Conservation (phyloP, 2,888 invertebrate species). For the Alitta virens region DNA sequence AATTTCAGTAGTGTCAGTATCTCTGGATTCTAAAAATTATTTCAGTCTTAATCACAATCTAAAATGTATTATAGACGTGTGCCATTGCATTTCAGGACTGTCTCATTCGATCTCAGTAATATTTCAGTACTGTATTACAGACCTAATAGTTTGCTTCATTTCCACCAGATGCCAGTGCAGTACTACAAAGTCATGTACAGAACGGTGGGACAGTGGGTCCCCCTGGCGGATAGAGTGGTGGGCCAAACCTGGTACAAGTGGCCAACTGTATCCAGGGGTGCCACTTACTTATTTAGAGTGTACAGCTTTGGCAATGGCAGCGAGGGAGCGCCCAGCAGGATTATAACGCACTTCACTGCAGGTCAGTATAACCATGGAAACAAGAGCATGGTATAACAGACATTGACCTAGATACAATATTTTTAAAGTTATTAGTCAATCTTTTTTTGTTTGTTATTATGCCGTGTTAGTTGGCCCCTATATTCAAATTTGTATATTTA, state of each 20-base stretch:
- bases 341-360: constrained; percentile 17
- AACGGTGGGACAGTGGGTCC: constrained; percentile 31
- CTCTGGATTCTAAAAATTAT: no score
- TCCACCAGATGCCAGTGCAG: constrained; percentile 33
- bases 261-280: constrained; percentile 29
- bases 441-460: no score
- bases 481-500: no score
- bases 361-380: constrained; percentile 13
- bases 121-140: no score
- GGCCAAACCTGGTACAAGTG: constrained; percentile 27
- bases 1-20: no score
- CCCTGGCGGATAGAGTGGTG: constrained; percentile 14
- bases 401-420: not conserved
- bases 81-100: no score
- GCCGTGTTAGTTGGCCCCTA: no score
- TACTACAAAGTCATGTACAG: constrained; percentile 45
- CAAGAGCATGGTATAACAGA: not conserved
- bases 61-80: no score
- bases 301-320: constrained; percentile 3
- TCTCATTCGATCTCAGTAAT: no score
- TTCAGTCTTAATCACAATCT: no score
- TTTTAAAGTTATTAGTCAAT: not conserved
- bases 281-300: constrained; percentile 29
- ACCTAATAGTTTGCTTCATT: no score
- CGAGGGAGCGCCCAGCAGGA: constrained; percentile 9